Base-by-base conservation (phyloP, 1,140 invertebrate genomes). In the Eriocheir sinensis region DNA sequence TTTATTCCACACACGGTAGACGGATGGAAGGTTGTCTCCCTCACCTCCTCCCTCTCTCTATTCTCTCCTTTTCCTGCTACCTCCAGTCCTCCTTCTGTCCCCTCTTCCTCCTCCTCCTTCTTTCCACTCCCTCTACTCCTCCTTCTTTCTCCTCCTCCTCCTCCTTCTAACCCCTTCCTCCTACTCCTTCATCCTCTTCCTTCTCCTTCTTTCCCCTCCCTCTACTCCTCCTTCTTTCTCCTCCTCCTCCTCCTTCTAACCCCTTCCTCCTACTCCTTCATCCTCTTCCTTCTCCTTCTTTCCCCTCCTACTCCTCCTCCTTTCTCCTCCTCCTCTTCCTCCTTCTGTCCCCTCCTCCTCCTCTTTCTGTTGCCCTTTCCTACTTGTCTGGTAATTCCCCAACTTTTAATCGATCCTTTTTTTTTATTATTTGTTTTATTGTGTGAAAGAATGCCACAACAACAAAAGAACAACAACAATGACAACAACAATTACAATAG, bases 141-240 rank as follows among this genome's bases (percentile, higher is more conserved):
- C 36, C 86, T 88, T 41, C 38, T n/a, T 89, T n/a, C 44, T n/a
- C 12, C 41, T 89, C 36, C 44, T 30, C n/a, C 88, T 89, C 41
- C 21, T 30, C n/a, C 36, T 85, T 27, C 15, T 85, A 9, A 3
- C 30, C 81, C 15, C 30, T 3, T 17, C 44, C 32, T 21, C 15
- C 36, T 48, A 32, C 86, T 44, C 38, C 30, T 38, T 89, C 86
- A 8, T n/a, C 30, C 86, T 91, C 89, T 41, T 53, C 60, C 48
- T 72, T 34, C 60, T 34, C 60, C 48, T 72, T 34, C 32, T 32
- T 41, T 34, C 21, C 48, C 60, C 38, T 41, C 89, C 72, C 48
- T 41, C 38, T 41, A 17, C 36, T 34, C 60, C 38, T 41, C 44
- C 32, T 38, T 53, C 3, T 53, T 40, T 89, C 88, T 53, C 40